Conservation (phyloP, 2,113 vertebrate genomes). For the Rhinoderma darwinii region DNA sequence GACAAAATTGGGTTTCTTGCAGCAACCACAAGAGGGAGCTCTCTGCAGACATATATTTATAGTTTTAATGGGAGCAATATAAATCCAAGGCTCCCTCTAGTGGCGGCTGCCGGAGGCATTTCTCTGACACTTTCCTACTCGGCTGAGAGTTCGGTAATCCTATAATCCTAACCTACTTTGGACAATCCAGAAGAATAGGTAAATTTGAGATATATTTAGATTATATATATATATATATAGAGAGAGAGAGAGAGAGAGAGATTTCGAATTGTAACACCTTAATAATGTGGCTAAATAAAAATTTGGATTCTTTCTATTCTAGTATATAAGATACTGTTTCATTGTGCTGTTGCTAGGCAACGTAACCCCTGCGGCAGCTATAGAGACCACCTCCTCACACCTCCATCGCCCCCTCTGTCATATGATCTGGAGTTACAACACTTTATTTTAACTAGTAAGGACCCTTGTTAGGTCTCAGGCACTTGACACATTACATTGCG, state of each 20-base stretch:
- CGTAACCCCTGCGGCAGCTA: conserved; percentile 17
- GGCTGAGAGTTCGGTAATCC: background rate
- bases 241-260: no score
- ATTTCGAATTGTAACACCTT: no score
- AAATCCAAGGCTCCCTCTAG: no score
- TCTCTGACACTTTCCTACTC: no score
- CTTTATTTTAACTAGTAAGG: background rate
- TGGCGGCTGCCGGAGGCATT: no score
- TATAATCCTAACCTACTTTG: no score
- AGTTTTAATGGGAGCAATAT: no score
- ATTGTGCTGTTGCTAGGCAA: conserved; percentile 15
- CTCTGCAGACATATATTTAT: background rate
- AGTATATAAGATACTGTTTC: background rate
- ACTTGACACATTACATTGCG: background rate
- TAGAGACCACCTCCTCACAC: conserved; percentile 15
- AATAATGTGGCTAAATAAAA: no score
- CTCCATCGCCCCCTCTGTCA: conserved; percentile 1
- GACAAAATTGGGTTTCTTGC: background rate
- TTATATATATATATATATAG: no score
- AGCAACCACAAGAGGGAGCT: background rate
- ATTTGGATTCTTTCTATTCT: background rate
- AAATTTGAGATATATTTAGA: no score
- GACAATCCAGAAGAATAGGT: no score
- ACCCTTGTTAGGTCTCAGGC: background rate
- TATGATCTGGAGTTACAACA: background rate